Base-by-base conservation (phyloP, 2,113 vertebrate species). In the Megaceryle torquata region DNA sequence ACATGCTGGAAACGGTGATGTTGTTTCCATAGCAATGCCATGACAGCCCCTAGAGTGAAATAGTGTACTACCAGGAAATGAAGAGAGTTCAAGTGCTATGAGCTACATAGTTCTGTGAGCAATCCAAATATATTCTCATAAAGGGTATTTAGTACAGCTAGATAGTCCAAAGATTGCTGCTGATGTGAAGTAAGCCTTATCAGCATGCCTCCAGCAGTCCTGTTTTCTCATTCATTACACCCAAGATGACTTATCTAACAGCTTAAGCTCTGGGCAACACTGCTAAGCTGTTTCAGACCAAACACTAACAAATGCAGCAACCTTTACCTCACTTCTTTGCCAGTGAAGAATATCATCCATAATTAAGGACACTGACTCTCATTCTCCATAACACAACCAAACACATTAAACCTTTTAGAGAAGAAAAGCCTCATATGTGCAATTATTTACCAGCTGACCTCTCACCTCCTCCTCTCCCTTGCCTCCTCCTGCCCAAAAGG, bases 11-110 rank as follows among this genome's bases (percentile, higher is more conserved):
- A 93, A 88, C n/a, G 3, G 92, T 37, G 15, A 89, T 88, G 93
- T 39, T 51, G 97, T 98, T 97, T 86, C 95, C 96, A 97, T 94
- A 96, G 97, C 82, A 93, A 98, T 97, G 95, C 90, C 65, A 84
- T 64, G 80, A 95, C 90, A 90, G 93, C 83, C 70, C 57, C 79
- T 7, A 8, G 92, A 82, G 65, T 46, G 85, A 95, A 93, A 96
- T 89, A 97, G 79, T 84, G 37, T n/a, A 71, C 84, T 94, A 89
- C 93, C 91, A 96, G 95, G 96, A 96, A 96, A 97, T 87, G 91
- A 95, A 95, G 94, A 93, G 82, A 91, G 88, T 82, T 95, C 93
- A 93, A 94, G 94, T 86, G 86, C 90, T 91, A 59, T 64, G 68
- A 95, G 88, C 86, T 82, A 80, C 79, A 63, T 16, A 93, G 95